phyloP scores from a whole-genome alignment of 1,140 invertebrate genomes.

The Arctopsyche grandis region DNA sequence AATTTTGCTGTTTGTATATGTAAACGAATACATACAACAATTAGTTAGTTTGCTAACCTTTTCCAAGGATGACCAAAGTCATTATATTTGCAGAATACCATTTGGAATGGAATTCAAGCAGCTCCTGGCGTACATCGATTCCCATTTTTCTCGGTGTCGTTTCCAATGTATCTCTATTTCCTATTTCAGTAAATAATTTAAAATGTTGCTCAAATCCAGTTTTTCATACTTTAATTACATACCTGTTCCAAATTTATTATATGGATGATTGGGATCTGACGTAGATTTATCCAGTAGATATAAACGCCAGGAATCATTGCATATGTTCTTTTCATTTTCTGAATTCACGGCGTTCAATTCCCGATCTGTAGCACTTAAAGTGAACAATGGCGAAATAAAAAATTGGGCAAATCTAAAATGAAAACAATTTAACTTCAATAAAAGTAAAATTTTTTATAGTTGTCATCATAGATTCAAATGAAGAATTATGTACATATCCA shows the following conservation, averaged over 20 bases:
- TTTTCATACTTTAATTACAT: slow-evolving; percentile 6
- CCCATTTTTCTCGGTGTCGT: slow-evolving; percentile 81
- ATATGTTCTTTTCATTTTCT: slow-evolving; percentile 94
- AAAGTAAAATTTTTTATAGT: background rate
- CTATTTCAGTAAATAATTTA: slow-evolving; percentile 59
- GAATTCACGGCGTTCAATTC: slow-evolving; percentile 98
- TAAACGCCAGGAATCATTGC: slow-evolving; percentile 87
- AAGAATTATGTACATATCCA: slow-evolving; percentile 78
- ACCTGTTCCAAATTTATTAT: slow-evolving; percentile 93
- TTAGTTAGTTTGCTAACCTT: slow-evolving; percentile 72
- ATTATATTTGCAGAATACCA: slow-evolving; percentile 95
- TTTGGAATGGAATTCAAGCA: slow-evolving; percentile 89
- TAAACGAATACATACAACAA: background rate
- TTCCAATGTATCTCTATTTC: slow-evolving; percentile 85
- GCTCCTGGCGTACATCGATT: slow-evolving; percentile 83
- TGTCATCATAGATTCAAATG: background rate
- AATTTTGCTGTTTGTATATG: no score
- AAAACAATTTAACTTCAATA: background rate
- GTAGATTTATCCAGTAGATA: slow-evolving; percentile 88
- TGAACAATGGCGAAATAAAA: slow-evolving; percentile 92
- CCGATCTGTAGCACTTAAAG: slow-evolving; percentile 86
- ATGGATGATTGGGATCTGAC: slow-evolving; percentile 81
- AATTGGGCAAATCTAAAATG: slow-evolving; percentile 90
- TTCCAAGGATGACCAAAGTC: slow-evolving; percentile 87
- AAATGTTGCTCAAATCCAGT: no score